Conservation (phyloP, 2,797 vertebrate genomes). For the Rousettus madagascariensis region DNA sequence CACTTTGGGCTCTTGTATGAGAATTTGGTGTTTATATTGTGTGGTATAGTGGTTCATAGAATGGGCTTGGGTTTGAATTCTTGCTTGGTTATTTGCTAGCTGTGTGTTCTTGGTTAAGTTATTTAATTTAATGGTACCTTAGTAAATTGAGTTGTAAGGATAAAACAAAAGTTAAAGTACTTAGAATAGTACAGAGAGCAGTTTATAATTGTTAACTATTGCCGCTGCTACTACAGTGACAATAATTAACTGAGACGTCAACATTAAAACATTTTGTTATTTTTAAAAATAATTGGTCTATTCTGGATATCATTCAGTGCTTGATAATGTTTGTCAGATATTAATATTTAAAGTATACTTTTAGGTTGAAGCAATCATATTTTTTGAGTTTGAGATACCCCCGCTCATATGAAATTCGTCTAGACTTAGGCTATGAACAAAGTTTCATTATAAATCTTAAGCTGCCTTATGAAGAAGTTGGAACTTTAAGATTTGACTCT, state of each 20-base stretch:
- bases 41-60: neutral
- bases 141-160: conserved; percentile 2
- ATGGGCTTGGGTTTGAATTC: neutral
- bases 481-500: neutral
- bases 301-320: neutral
- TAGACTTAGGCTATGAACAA: neutral
- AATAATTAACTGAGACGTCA: neutral
- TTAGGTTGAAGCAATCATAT: neutral
- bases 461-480: neutral
- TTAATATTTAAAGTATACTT: conserved; percentile 9
- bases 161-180: neutral
- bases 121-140: neutral
- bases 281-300: neutral
- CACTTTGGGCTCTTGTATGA: neutral
- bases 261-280: neutral
- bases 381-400: conserved; percentile 19
- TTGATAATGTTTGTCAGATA: neutral
- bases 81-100: neutral
- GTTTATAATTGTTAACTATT: neutral
- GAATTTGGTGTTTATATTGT: neutral
- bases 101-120: conserved; percentile 8
- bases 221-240: neutral
- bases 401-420: neutral
- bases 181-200: neutral
- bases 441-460: neutral